Base-by-base conservation (phyloP, 2,888 invertebrate genomes). In the Drosophila cognata region DNA sequence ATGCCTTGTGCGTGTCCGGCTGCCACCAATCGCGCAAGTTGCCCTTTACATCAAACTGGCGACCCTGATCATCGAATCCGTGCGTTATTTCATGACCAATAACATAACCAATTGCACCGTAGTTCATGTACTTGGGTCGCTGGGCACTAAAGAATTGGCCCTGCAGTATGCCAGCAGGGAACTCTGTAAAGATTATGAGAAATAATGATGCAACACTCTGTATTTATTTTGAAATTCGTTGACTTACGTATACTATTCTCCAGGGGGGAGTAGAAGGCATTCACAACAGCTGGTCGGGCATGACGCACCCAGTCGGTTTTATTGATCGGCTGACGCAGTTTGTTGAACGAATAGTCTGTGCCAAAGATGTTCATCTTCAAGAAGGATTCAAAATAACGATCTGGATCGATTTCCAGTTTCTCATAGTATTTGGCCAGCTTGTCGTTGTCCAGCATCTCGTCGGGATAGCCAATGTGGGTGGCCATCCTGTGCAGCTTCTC, bases 21-120 rank as follows among this genome's bases (percentile, higher is more conserved):
- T 96, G 96, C 98, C 98, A 99, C 99, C 99, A 99, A 90, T 98
- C 97, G 1, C 96, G 95, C 76, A 98, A 94, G 93, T 98, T 98
- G 18, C 99, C 99, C 75, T 97, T 95, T 79, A 97, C 96, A 93
- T 99, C 98, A 91, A 98, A 99, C 94, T 98, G 97, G 57, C 98
- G 95, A 60, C 99, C 98, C 74, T 96, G 96, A 91, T 97, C 97
- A 91, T 97, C 97, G 88, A 97, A 98, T 13, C 97, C 97, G 91
- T 98, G 98, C 0, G 97, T 98, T 60, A 98, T 97, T 94, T 98
- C 98, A 91, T 98, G 98, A 0, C 98, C 98, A 88, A 98, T 98
- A 4, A 98, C 97, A 89, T 97, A 97, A 4, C 98, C 98, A 76
- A 98, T 98, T 4, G 97, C 97, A 28, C 97, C 98, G 85, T 97